Conservation (phyloP, 1,140 invertebrate genomes). For the Aethina tumida region DNA sequence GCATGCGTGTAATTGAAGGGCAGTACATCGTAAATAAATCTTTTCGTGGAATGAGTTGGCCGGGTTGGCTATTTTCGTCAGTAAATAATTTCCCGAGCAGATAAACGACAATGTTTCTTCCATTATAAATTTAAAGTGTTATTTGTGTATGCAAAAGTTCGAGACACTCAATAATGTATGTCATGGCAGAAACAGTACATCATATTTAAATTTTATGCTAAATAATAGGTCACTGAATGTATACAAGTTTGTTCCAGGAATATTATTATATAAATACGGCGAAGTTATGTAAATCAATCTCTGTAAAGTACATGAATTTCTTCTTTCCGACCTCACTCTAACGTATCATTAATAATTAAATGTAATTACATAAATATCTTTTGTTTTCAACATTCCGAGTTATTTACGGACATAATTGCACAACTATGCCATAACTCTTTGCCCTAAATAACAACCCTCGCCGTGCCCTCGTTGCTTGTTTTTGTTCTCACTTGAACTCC, state of each 20-base stretch:
- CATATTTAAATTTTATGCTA: slow-evolving; percentile 7
- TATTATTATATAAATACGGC: slow-evolving; percentile 4
- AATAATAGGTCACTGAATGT: slow-evolving; percentile 12
- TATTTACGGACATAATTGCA: not conserved
- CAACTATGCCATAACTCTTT: too few relatives aligned
- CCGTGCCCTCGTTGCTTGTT: too few relatives aligned
- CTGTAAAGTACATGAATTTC: not conserved
- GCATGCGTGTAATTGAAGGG: too few relatives aligned
- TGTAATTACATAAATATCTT: slow-evolving; percentile 6
- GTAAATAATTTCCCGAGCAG: too few relatives aligned
- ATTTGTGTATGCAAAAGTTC: not conserved
- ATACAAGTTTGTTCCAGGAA: slow-evolving; percentile 2
- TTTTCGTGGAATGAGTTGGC: too few relatives aligned
- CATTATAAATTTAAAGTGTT: not conserved
- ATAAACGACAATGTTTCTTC: too few relatives aligned
- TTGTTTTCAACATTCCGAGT: not conserved
- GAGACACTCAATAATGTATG: not conserved
- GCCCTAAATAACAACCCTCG: too few relatives aligned
- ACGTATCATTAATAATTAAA: slow-evolving; percentile 14
- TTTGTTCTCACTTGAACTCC: too few relatives aligned
- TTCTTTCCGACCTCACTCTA: slow-evolving; percentile 6
- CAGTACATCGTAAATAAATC: too few relatives aligned
- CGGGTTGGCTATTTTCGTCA: too few relatives aligned
- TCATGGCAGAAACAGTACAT: not conserved
- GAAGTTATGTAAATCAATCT: slow-evolving; percentile 8